Evolutionary conservation across 1,140 invertebrate genomes (phyloP), one percentile per base, ranked within the genome.

Genomic region (Liolophura sinensis): DNA sequence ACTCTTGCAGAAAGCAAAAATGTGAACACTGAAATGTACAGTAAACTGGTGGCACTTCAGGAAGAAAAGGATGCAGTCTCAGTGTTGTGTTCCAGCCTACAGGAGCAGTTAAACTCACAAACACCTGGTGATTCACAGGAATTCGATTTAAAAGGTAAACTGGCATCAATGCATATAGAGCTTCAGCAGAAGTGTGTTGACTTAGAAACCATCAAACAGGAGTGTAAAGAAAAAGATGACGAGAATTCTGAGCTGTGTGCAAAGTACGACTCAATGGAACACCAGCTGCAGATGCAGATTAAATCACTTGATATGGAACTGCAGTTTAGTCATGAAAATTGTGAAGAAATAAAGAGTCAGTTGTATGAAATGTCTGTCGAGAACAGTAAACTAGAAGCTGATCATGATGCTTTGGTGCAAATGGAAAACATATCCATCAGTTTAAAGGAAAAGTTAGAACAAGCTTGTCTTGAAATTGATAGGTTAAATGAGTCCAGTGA

Each of bases 1-100:
- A 64, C 64, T 46, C 60, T 73, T 56, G 62, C 68, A 15, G 60
- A 70, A 24, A 62, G 55, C 55, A 64, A 65, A 63, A 65, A 69
- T 63, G 20, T 24, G 5, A 68, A 72, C 59, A 47, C 58, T 18
- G 63, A 72, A 46, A 54, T 62, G 0, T 60, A 48, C 46, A n/a
- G 60, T 22, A 46, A 60, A 25, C 27, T 57, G 3, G n/a, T 27
- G 1, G 60, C 57, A 24, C 47, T 66, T 50, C 31, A 63, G 57
- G 22, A 60, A 24, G 64, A 70, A 22, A 27, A 64, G 9, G 59
- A 64, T 22, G 56, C 60, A 40, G 24, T 55, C 22, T 18, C 24
- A 1, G 24, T 67, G 48, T 50, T 64, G 25, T 64, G 52, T 22
- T 49, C 31, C 27, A 11, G 40, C 7, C 22, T 71, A n/a, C 55